Conservation (phyloP, 2,888 invertebrate genomes). For the Eurytoma californica region DNA sequence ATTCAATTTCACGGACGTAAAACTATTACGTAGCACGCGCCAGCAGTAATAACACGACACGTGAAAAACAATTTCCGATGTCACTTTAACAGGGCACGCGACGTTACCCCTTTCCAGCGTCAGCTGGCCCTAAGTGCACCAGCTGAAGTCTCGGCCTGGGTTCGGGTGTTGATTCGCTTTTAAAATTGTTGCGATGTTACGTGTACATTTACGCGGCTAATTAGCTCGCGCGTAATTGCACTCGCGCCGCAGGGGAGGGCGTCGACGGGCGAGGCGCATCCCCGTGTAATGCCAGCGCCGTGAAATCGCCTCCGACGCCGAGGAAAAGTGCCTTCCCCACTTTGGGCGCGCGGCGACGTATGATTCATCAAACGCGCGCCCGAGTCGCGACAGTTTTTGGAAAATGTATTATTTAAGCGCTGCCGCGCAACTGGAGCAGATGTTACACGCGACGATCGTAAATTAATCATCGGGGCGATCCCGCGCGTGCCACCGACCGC, state of each 20-base stretch:
- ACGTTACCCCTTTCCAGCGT: slow-evolving; percentile 40
- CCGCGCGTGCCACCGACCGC: slow-evolving; percentile 25
- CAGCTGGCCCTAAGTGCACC: slow-evolving; percentile 43
- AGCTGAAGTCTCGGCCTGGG: not conserved
- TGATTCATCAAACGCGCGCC: slow-evolving; percentile 43
- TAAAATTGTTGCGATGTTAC: slow-evolving; percentile 10
- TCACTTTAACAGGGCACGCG: slow-evolving; percentile 19
- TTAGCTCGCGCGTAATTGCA: slow-evolving; percentile 39
- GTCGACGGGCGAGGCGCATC: not conserved
- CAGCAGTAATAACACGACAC: not conserved
- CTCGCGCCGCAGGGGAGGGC: not conserved
- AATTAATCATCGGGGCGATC: slow-evolving; percentile 51
- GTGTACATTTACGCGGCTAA: slow-evolving; percentile 40
- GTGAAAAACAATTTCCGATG: slow-evolving; percentile 5
- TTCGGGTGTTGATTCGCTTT: slow-evolving; percentile 15
- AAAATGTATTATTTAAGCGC: slow-evolving; percentile 47
- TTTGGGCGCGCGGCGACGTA: slow-evolving; percentile 8
- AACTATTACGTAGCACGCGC: not conserved
- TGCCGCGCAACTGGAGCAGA: slow-evolving; percentile 27
- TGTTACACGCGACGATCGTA: slow-evolving; percentile 48
- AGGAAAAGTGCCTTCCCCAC: slow-evolving; percentile 35
- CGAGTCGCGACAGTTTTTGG: slow-evolving; percentile 27
- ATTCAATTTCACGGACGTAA: slow-evolving; percentile 6
- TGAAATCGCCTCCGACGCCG: slow-evolving; percentile 1
- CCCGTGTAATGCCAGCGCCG: not conserved